These are phyloP conservation scores for Orthosia gracilis DNA, from an alignment of 2,888 invertebrate species.

Conservation along the genomic window DNA sequence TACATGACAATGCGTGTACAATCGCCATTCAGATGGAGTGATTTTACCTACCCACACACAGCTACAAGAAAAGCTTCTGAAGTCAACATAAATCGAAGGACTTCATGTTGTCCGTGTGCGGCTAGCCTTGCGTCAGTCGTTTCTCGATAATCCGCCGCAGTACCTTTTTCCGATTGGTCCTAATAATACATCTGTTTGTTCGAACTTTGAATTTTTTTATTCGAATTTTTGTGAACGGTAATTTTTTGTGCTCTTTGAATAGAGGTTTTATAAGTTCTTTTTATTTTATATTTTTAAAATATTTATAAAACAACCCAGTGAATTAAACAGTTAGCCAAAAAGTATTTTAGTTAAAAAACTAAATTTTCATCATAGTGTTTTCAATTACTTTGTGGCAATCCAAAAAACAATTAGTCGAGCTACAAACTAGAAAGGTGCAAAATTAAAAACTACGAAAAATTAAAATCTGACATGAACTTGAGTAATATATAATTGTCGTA, in stretches of 20 bases:
- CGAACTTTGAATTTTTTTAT: slow-evolving; percentile 35
- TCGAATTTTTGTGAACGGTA: slow-evolving; percentile 43
- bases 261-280: neutral
- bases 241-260: slow-evolving; percentile 15
- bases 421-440: slow-evolving; percentile 20
- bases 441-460: slow-evolving; percentile 68
- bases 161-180: slow-evolving; percentile 72
- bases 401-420: slow-evolving; percentile 24
- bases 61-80: slow-evolving; percentile 37
- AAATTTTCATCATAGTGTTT: slow-evolving; percentile 11
- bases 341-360: neutral
- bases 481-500: slow-evolving; percentile 77
- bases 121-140: slow-evolving; percentile 73
- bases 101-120: slow-evolving; percentile 71
- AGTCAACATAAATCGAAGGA: slow-evolving; percentile 72
- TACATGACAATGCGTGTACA: slow-evolving; percentile 25
- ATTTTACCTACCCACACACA: slow-evolving; percentile 28
- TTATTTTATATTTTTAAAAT: neutral
- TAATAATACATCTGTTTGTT: slow-evolving; percentile 60
- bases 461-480: slow-evolving; percentile 76
- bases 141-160: slow-evolving; percentile 74
- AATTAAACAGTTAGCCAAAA: neutral
- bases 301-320: neutral
- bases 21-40: slow-evolving; percentile 26
- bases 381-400: slow-evolving; percentile 33